phyloP scores from a whole-genome alignment of 2,113 vertebrate species.

The Callaeas wilsoni region DNA sequence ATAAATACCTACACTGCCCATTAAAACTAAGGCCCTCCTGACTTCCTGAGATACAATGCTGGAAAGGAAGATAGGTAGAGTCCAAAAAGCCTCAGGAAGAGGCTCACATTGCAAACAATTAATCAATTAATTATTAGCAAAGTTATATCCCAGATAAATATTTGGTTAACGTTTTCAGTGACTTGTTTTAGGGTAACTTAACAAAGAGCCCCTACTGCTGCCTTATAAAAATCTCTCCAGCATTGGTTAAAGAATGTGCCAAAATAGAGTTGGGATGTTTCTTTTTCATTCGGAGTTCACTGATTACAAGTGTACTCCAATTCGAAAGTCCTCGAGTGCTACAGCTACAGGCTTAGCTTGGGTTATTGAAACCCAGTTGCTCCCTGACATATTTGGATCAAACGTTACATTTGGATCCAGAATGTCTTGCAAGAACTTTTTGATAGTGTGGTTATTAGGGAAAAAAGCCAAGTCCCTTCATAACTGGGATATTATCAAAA shows the following conservation, averaged over 20 bases:
- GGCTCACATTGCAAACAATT: neutral
- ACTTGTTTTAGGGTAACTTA: neutral
- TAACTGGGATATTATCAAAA: neutral
- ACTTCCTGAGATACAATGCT: neutral
- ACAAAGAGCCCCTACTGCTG: neutral
- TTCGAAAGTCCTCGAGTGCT: neutral
- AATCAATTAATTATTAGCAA: neutral
- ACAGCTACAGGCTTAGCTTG: neutral
- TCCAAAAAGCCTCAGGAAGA: neutral
- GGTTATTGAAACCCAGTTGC: neutral
- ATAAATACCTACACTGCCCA: neutral
- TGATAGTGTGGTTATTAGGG: neutral
- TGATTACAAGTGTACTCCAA: neutral
- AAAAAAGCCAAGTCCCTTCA: neutral
- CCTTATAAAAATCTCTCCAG: neutral
- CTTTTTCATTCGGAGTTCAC: neutral
- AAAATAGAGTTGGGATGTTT: neutral
- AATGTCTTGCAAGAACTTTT: neutral
- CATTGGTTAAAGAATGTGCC: neutral
- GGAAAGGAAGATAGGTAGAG: neutral
- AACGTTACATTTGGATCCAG: neutral
- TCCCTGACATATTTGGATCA: neutral
- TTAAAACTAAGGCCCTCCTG: neutral
- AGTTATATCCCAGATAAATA: neutral
- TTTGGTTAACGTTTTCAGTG: neutral